Evolutionary conservation across 2,113 vertebrate species (phyloP).

Genomic region (Castor canadensis): DNA sequence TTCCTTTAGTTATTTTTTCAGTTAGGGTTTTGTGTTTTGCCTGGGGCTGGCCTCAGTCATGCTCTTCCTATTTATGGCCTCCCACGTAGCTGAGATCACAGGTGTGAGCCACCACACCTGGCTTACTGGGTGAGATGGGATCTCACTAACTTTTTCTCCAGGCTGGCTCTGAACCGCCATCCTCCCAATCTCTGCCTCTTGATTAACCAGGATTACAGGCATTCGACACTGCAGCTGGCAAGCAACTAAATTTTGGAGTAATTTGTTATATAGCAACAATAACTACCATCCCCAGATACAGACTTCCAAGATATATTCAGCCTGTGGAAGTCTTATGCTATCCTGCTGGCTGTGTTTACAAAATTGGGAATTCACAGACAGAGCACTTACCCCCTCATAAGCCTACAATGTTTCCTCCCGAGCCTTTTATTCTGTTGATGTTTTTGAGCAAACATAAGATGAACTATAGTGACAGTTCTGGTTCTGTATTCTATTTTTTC

Average conservation of each 20-base stretch:
- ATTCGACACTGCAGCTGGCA: background rate
- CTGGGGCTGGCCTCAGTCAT: too few relatives aligned
- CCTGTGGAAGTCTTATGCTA: background rate
- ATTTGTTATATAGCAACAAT: background rate
- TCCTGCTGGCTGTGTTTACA: background rate
- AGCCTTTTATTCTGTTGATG: conserved; percentile 19
- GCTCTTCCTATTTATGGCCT: too few relatives aligned
- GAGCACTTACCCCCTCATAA: background rate
- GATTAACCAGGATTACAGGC: too few relatives aligned
- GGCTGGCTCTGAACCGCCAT: too few relatives aligned
- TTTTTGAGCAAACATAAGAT: conserved; percentile 26
- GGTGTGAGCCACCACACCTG: too few relatives aligned
- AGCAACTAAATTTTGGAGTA: background rate
- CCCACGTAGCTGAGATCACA: too few relatives aligned
- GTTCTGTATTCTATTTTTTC: background rate
- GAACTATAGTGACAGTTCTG: conserved; percentile 5
- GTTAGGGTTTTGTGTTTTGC: too few relatives aligned
- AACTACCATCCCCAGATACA: background rate
- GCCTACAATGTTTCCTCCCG: background rate
- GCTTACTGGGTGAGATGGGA: too few relatives aligned
- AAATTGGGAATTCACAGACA: background rate
- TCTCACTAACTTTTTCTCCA: too few relatives aligned
- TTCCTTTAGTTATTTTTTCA: too few relatives aligned
- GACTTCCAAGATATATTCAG: background rate
- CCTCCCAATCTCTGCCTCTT: too few relatives aligned